Evolutionary conservation across 2,888 invertebrate genomes (phyloP).

Genomic region (Agrilus cyanescens): DNA sequence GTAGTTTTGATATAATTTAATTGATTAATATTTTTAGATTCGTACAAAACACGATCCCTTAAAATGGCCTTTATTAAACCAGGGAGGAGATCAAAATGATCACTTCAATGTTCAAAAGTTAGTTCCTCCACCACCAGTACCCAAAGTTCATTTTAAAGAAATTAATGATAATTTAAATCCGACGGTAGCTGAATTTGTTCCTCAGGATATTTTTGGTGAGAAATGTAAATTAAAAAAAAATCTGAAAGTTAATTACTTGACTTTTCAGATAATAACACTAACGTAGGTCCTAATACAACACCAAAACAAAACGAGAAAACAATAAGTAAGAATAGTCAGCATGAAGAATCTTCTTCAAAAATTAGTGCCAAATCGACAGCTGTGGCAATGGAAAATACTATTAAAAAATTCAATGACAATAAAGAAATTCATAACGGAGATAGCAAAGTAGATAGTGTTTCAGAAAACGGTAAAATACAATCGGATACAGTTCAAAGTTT

Average conservation of each 20-base stretch:
- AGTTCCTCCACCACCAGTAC: slow-evolving; percentile 62
- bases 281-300: no score
- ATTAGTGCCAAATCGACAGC: no score
- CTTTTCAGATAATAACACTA: no score
- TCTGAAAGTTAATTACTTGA: no score
- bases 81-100: slow-evolving; percentile 22
- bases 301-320: no score
- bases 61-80: slow-evolving; percentile 73
- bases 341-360: no score
- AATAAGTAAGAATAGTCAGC: no score
- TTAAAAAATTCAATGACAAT: no score
- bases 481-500: slow-evolving; percentile 7
- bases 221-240: no score
- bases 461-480: slow-evolving; percentile 15
- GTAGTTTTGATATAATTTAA: background rate
- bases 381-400: no score
- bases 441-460: background rate
- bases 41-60: slow-evolving; percentile 72
- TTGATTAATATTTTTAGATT: slow-evolving; percentile 41
- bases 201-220: slow-evolving; percentile 25
- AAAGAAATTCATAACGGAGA: background rate
- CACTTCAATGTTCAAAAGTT: slow-evolving; percentile 42
- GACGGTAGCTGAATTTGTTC: slow-evolving; percentile 78
- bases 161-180: slow-evolving; percentile 60
- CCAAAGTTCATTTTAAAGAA: slow-evolving; percentile 43